Evolutionary conservation across 2,888 invertebrate genomes (phyloP).

Genomic region (Drosophila prostipennis): DNA sequence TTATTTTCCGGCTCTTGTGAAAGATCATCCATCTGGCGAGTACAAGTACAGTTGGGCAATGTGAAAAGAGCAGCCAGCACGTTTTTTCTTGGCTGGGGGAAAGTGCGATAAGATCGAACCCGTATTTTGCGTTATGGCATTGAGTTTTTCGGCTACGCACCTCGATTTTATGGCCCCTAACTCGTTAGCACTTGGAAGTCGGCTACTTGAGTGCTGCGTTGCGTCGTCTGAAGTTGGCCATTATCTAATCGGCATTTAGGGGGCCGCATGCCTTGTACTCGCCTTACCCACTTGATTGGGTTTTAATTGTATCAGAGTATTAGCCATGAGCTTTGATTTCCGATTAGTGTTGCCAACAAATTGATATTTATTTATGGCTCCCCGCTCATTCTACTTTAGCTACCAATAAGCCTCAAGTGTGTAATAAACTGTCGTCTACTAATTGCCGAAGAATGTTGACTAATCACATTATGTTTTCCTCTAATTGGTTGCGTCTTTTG

Average conservation of each 20-base stretch:
- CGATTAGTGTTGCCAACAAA: conserved; percentile 27
- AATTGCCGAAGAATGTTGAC: background rate
- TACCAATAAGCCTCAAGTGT: conserved; percentile 22
- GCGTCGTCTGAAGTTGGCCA: conserved; percentile 8
- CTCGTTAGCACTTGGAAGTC: conserved; percentile 45
- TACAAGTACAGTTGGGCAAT: conserved; percentile 62
- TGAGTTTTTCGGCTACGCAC: conserved; percentile 35
- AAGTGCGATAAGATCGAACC: conserved; percentile 37
- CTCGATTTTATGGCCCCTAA: conserved; percentile 14
- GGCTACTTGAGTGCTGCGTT: conserved; percentile 25
- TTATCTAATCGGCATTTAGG: conserved; percentile 58
- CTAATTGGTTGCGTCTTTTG: background rate
- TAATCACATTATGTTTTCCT: background rate
- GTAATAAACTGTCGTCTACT: conserved; percentile 25
- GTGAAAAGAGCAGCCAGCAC: conserved; percentile 12
- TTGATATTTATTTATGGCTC: conserved; percentile 42
- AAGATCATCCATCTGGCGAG: conserved; percentile 37
- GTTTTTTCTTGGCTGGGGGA: conserved; percentile 26
- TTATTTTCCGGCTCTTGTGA: background rate
- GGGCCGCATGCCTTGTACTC: conserved; percentile 9
- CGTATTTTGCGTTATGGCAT: conserved; percentile 23
- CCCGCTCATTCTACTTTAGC: background rate
- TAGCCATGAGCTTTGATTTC: conserved; percentile 58
- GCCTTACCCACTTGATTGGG: conserved; percentile 31
- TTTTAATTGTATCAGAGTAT: conserved; percentile 62